These are phyloP conservation scores for Apostichopus californicus DNA, from an alignment of 35 echinoderm and acorn worm genomes.

Conservation along the genomic window DNA sequence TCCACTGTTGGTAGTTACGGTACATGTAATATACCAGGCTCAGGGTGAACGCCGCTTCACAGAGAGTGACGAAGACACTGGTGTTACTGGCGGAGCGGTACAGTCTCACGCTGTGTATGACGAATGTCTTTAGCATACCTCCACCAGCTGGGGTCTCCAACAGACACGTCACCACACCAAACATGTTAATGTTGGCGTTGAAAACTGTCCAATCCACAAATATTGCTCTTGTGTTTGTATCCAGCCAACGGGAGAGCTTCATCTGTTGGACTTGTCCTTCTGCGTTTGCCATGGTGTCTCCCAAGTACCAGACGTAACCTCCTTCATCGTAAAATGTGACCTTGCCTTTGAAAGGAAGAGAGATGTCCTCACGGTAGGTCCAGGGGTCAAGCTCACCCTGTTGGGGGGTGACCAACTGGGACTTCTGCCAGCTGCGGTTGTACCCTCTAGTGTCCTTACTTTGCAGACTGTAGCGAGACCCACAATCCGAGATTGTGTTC, in stretches of 20 bases:
- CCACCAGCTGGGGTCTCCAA: conserved; percentile 78
- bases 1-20: conserved; percentile 30
- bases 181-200: conserved; percentile 93
- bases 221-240: conserved; percentile 74
- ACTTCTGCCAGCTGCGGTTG: conserved; percentile 47
- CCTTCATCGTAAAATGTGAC: conserved; percentile 58
- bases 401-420: not conserved
- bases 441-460: conserved; percentile 49
- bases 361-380: conserved; percentile 46
- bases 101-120: conserved; percentile 69
- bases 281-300: conserved; percentile 29
- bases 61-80: conserved; percentile 68
- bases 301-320: conserved; percentile 72
- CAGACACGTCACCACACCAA: conserved; percentile 71
- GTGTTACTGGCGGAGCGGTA: conserved; percentile 66
- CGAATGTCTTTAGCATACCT: conserved; percentile 68
- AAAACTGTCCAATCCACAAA: conserved; percentile 91
- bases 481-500: conserved; percentile 44
- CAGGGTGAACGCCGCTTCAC: conserved; percentile 68
- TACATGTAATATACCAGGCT: conserved; percentile 54
- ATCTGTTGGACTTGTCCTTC: conserved; percentile 33
- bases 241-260: conserved; percentile 65
- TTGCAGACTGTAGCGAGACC: conserved; percentile 26
- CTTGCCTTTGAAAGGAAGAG: conserved; percentile 51
- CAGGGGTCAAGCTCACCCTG: conserved; percentile 47